Conservation (phyloP, 2,113 vertebrate genomes). For the Sminthopsis crassicaudata region DNA sequence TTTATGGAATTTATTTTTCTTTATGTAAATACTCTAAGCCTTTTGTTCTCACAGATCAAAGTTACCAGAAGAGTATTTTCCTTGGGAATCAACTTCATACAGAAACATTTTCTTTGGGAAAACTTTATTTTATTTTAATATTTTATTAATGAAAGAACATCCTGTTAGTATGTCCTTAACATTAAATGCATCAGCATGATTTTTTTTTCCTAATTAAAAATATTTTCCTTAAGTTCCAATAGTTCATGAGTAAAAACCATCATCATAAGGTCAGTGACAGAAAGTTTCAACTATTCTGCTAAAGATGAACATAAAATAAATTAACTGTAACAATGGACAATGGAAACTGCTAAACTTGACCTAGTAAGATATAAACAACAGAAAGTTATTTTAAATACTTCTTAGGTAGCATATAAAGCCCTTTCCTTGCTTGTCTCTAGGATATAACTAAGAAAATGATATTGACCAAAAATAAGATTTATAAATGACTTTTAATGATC, state of each 20-base stretch:
- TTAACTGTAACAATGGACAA: not conserved
- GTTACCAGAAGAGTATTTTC: constrained; percentile 41
- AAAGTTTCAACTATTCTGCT: not conserved
- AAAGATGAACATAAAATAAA: not conserved
- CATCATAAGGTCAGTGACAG: constrained; percentile 13
- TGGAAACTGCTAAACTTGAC: not conserved
- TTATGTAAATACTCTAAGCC: constrained; percentile 72
- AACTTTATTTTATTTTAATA: constrained; percentile 5
- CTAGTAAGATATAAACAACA: not conserved
- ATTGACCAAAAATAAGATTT: not conserved
- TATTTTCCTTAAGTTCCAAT: constrained; percentile 53
- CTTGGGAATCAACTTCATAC: constrained; percentile 54
- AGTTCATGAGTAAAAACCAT: not conserved
- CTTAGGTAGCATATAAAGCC: not conserved
- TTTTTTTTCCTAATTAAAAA: constrained; percentile 17
- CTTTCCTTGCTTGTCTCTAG: not conserved
- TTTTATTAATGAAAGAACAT: constrained; percentile 47
- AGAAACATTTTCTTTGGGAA: constrained; percentile 49
- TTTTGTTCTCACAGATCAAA: constrained; percentile 74
- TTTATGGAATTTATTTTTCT: constrained; percentile 73
- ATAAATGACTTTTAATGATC: not conserved
- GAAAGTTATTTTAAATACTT: not conserved
- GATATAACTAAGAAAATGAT: not conserved
- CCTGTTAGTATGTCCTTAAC: not conserved
- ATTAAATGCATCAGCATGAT: constrained; percentile 9